phyloP scores from a whole-genome alignment of 2,888 invertebrate species.

The Lepetodrilus schrolli region DNA sequence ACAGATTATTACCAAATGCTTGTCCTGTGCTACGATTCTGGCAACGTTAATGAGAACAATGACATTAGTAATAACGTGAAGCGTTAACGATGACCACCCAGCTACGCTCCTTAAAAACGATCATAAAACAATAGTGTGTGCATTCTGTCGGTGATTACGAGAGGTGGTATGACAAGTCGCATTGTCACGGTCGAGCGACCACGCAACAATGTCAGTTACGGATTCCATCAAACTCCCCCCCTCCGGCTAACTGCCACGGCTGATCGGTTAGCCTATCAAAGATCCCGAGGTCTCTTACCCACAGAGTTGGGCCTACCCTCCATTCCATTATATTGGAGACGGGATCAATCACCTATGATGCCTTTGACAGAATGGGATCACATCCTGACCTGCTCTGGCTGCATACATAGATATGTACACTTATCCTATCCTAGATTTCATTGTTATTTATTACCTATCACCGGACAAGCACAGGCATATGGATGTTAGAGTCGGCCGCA shows the following conservation, averaged over 20 bases:
- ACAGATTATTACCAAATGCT: too few species aligned
- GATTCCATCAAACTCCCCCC: background rate
- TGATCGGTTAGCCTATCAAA: too few species aligned
- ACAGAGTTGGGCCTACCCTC: background rate
- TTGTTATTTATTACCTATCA: conserved; percentile 27
- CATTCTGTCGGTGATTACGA: conserved; percentile 3
- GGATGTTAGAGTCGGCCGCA: background rate
- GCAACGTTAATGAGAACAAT: too few species aligned
- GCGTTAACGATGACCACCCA: conserved; percentile 24
- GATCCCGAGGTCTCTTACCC: too few species aligned
- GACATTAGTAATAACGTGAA: too few species aligned
- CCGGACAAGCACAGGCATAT: background rate
- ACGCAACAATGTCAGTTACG: background rate
- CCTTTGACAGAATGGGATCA: conserved; percentile 43
- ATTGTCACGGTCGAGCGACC: conserved; percentile 11
- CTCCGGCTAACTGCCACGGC: too few species aligned
- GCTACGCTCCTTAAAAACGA: background rate
- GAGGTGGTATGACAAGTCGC: background rate
- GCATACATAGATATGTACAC: conserved; percentile 21
- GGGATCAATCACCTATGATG: conserved; percentile 51
- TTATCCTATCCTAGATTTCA: conserved; percentile 25
- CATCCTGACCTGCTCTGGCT: background rate
- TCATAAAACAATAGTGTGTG: background rate
- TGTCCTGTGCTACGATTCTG: too few species aligned
- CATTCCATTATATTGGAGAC: background rate